Evolutionary conservation across 2,113 vertebrate genomes (phyloP).

Genomic region (Fregata magnificens): DNA sequence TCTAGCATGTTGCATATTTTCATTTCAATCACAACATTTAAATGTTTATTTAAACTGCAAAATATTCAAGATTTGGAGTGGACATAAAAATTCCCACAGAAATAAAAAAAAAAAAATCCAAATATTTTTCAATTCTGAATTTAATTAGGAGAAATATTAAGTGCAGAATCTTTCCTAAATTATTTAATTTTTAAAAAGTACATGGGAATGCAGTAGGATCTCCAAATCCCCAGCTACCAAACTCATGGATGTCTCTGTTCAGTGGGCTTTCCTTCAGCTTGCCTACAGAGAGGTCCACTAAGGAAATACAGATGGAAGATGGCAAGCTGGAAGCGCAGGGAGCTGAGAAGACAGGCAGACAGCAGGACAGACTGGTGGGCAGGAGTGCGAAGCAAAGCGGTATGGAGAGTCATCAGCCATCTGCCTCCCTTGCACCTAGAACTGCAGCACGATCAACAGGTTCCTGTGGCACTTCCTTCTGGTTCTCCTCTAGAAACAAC

Average conservation of each 20-base stretch:
- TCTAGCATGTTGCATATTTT: neutral
- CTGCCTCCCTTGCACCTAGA: neutral
- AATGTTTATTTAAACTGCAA: neutral
- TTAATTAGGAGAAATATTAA: neutral
- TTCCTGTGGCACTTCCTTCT: neutral
- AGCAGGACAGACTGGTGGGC: neutral
- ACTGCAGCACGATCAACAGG: neutral
- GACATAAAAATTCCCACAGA: neutral
- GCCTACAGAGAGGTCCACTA: neutral
- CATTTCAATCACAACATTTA: neutral
- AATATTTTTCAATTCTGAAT: neutral
- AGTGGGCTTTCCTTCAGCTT: neutral
- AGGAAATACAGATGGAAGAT: neutral
- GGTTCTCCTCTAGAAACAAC: neutral
- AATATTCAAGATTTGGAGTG: neutral
- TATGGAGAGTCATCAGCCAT: neutral
- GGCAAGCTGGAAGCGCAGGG: neutral
- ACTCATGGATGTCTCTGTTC: neutral
- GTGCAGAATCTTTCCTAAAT: neutral
- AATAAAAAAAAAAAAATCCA: neutral
- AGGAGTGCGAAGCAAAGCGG: neutral
- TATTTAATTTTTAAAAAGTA: neutral
- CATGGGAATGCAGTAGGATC: neutral
- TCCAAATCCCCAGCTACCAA: neutral
- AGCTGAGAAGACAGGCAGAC: neutral